phyloP scores from a whole-genome alignment of 2,797 vertebrate genomes.

The Neostethus bicornis region DNA sequence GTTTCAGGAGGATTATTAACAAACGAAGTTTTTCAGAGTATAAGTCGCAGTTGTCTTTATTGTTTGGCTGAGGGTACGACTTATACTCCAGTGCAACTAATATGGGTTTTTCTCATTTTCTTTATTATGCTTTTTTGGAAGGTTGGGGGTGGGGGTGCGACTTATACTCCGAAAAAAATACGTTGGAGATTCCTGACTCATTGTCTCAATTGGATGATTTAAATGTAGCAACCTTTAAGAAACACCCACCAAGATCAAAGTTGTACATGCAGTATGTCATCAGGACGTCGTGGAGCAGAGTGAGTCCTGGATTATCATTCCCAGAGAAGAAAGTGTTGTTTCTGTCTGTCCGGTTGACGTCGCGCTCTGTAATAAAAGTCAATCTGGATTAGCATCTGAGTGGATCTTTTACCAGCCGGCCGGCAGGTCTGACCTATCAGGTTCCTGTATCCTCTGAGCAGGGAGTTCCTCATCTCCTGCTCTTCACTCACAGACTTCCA shows the following conservation, averaged over 20 bases:
- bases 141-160: too few relatives aligned
- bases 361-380: conserved; percentile 81
- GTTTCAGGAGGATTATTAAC: not conserved
- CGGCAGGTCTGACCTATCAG: conserved; percentile 83
- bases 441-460: conserved; percentile 88
- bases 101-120: not conserved
- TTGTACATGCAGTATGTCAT: conserved; percentile 97
- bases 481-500: conserved; percentile 92
- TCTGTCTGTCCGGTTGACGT: conserved; percentile 90
- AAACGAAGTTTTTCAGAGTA: too few relatives aligned
- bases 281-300: conserved; percentile 87
- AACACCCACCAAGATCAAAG: conserved; percentile 86
- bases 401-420: conserved; percentile 3
- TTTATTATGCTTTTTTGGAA: not conserved
- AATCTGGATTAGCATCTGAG: conserved; percentile 9
- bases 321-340: conserved; percentile 91
- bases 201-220: not conserved
- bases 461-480: conserved; percentile 91
- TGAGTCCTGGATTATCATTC: conserved; percentile 86
- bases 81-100: too few relatives aligned
- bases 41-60: too few relatives aligned
- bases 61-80: too few relatives aligned
- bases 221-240: not conserved
- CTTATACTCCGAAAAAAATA: too few relatives aligned
- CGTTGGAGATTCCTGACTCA: too few relatives aligned